Conservation (phyloP, 1,140 invertebrate genomes). For the Leucophenga varia region DNA sequence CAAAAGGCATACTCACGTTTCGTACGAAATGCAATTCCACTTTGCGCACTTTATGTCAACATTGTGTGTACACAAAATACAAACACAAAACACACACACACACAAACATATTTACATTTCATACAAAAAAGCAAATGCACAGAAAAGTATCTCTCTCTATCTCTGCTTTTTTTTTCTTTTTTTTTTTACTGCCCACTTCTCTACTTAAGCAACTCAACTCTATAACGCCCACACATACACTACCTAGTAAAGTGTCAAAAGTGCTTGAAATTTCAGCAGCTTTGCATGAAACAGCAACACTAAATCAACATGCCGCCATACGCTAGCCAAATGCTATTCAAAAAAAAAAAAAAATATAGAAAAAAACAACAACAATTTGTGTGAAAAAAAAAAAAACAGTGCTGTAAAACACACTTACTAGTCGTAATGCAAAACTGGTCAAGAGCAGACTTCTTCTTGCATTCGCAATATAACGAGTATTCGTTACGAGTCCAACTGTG, state of each 20-base stretch:
- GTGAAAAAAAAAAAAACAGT: neutral
- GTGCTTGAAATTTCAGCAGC: conserved; percentile 52
- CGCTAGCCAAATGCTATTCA: no score
- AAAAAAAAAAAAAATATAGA: no score
- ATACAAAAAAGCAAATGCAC: no score
- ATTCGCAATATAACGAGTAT: neutral
- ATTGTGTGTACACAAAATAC: conserved; percentile 50
- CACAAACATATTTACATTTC: no score
- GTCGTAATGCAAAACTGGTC: conserved; percentile 26
- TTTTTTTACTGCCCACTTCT: no score
- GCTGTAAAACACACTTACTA: neutral
- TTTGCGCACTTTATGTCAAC: conserved; percentile 51
- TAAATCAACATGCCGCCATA: conserved; percentile 12
- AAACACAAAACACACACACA: no score
- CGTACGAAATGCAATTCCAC: conserved; percentile 54
- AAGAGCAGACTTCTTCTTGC: conserved; percentile 4
- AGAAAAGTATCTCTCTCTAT: no score
- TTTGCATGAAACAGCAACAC: conserved; percentile 19
- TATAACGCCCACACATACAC: no score
- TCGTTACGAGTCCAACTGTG: neutral
- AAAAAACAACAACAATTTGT: neutral
- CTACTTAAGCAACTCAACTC: no score
- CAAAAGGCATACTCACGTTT: conserved; percentile 54
- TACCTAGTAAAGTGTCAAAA: conserved; percentile 46
- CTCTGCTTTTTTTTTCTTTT: neutral